Base-by-base conservation (phyloP, 2,797 vertebrate species). In the Phaenicophaeus curvirostris region DNA sequence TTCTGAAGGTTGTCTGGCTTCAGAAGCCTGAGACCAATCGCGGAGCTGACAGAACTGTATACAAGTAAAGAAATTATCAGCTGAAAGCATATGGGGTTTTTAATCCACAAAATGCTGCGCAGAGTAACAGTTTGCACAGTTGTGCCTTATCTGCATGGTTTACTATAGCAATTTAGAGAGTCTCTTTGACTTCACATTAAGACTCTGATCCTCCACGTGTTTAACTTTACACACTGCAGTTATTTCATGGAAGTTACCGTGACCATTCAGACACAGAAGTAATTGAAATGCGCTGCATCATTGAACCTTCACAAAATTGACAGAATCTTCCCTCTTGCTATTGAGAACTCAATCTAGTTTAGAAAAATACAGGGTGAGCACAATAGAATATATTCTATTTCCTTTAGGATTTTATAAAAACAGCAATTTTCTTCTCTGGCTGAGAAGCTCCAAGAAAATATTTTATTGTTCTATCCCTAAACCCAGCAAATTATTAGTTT, bases 11-110 rank as follows among this genome's bases (percentile, higher is more conserved):
- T 66, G 51, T 55, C 69, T 39, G 50, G 53, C 75, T 88, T 79
- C 77, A 85, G 72, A 94, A 94, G 77, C 67, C 67, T 51, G 74
- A 71, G 41, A 71, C 37, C 71, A 55, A 88, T 0, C 0, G 59
- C 24, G 46, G 63, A 82, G 55, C 61, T 33, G 58, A 79, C 62
- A 93, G 77, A 91, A 74, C 2, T 44, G 54, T 63, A 58, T 33
- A 71, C 19, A 61, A 89, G n/a, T 76, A 94, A 93, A 93, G 51
- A 94, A 82, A 89, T 77, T 66, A 85, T 61, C 74, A 74, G 24
- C 59, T 88, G 85, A 88, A 72, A 90, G 57, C 46, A 35, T 24
- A 35, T 27, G 8, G 11, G 62, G 83, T 72, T 75, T 81, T 84
- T 87, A 81, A 91, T 59, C 35, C 57, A 37, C 55, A 85, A 74